Base-by-base conservation (phyloP, 1,140 invertebrate genomes). In the Aporrectodea caliginosa region DNA sequence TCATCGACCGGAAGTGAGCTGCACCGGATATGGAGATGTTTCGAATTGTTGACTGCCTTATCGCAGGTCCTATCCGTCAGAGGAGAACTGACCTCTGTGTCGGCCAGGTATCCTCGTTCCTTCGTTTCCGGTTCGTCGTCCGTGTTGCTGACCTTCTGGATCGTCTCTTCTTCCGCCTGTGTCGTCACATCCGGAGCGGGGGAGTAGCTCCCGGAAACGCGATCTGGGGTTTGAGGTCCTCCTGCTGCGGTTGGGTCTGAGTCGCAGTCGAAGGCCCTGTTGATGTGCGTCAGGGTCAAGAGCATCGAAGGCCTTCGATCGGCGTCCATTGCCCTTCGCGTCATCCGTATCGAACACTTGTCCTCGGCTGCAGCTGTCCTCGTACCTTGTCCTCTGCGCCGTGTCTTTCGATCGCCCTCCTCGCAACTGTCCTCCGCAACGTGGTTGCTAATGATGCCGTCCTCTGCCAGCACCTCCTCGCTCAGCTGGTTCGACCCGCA, bases 41-140 rank as follows among this genome's bases (percentile, higher is more conserved):
- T n/a, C 43, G 6, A 12, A 22, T 58, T 58, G 43, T 58, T 58
- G 43, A 58, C 43, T 22, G 6, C 22, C 35, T 34, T 30, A 16
- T 32, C 29, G 14, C 33, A 69, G 22, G n/a, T 34, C 75, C 22
- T 27, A 1, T 58, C 29, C 0, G 27, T 30, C 68, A 58, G 34
- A 1, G 80, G 80, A 14, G 80, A 81, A 16, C 70, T 69, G 69
- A 30, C 27, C 69, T 81, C 80, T 14, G 80, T 81, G 69, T 81
- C 80, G 2, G 80, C 80, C 69, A 78, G 71, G 77, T 81, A 81
- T 29, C 80, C 80, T n/a, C 31, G 32, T 2, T 79, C 70, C 6
- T 27, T 34, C 16, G 14, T 75, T 58, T 30, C 32, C 22, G 6
- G 32, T 31, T 74, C 31, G 16, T 22, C 31, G 31, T 32, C 30